Conservation (phyloP, 1,140 invertebrate species). For the Drosophila nigrodunni region DNA sequence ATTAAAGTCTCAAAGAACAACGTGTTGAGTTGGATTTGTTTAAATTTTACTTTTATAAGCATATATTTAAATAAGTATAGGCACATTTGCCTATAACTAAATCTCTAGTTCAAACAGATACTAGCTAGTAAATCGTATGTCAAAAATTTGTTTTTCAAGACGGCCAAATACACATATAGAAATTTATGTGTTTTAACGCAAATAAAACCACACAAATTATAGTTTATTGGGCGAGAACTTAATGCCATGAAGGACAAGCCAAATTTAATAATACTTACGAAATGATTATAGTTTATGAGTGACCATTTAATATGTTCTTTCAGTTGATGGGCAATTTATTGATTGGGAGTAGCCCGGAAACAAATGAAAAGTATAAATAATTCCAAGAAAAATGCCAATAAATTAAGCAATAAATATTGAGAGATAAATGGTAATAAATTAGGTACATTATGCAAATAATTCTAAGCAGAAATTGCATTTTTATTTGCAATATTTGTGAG, state of each 20-base stretch:
- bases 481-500: neutral
- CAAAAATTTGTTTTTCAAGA: conserved; percentile 41
- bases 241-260: conserved; percentile 59
- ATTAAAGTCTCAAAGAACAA: conserved; percentile 8
- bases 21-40: neutral
- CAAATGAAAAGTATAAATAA: neutral
- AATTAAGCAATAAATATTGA: neutral
- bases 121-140: conserved; percentile 46
- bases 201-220: conserved; percentile 43
- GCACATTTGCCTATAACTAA: conserved; percentile 10
- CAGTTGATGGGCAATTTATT: conserved; percentile 44
- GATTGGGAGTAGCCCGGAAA: conserved; percentile 12
- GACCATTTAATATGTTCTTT: conserved; percentile 21
- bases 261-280: conserved; percentile 48
- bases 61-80: neutral
- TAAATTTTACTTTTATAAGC: neutral
- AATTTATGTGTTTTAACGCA: conserved; percentile 32
- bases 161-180: conserved; percentile 34
- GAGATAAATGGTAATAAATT: conserved; percentile 18
- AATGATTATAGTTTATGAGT: conserved; percentile 62
- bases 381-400: conserved; percentile 12
- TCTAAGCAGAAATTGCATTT: neutral
- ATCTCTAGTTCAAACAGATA: conserved; percentile 42
- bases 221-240: conserved; percentile 53
- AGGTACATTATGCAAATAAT: neutral